Evolutionary conservation across 2,113 vertebrate genomes (phyloP).

Genomic region (Microtus montanus): DNA sequence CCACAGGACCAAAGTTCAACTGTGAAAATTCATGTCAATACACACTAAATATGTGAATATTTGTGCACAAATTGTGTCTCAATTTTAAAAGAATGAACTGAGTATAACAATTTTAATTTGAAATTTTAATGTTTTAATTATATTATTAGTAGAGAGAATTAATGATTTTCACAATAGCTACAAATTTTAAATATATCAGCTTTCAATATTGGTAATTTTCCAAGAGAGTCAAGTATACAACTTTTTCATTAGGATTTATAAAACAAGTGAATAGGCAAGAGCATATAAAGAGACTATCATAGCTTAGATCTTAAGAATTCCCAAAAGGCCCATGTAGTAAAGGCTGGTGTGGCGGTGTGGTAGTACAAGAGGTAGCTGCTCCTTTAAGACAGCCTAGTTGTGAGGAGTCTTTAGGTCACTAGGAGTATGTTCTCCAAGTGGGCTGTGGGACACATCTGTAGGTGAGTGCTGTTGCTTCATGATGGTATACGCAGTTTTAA

Average conservation of each 20-base stretch:
- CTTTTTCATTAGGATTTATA: neutral
- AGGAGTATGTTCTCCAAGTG: no score
- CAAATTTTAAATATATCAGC: neutral
- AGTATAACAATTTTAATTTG: neutral
- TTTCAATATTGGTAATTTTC: neutral
- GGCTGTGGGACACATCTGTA: neutral
- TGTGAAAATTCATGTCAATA: neutral
- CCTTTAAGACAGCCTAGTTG: no score
- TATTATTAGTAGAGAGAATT: neutral
- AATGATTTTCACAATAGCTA: neutral
- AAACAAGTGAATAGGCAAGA: neutral
- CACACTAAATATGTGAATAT: neutral
- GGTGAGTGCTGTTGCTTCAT: neutral
- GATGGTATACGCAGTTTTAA: neutral
- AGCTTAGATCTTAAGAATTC: no score
- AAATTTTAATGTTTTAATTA: neutral
- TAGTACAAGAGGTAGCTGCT: neutral
- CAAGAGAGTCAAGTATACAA: neutral
- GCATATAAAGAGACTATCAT: neutral
- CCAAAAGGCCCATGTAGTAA: neutral
- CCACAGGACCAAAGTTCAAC: neutral
- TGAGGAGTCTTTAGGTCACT: neutral
- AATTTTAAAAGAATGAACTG: neutral
- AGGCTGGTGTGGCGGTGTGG: no score
- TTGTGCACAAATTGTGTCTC: neutral